These are phyloP conservation scores for Nymphalis c-album DNA, from an alignment of 2,888 invertebrate species.

Conservation along the genomic window DNA sequence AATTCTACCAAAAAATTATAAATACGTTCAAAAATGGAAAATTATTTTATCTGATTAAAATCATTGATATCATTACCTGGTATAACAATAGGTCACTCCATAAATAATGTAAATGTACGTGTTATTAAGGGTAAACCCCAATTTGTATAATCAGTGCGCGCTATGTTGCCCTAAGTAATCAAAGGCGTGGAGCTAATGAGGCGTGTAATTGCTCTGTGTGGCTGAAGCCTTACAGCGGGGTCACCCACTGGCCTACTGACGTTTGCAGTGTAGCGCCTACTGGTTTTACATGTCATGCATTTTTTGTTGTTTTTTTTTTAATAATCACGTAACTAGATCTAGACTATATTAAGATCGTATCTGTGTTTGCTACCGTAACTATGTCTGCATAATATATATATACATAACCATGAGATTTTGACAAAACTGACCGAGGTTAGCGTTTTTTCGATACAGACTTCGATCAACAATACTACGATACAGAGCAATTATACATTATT, in stretches of 20 bases:
- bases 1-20: background rate
- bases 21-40: background rate
- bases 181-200: slow-evolving; percentile 48
- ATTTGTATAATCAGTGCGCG: slow-evolving; percentile 21
- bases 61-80: too few species aligned
- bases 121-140: background rate
- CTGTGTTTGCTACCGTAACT: too few species aligned
- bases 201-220: slow-evolving; percentile 55
- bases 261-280: background rate
- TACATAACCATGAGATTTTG: too few species aligned
- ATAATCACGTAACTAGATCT: background rate
- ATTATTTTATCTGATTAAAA: too few species aligned
- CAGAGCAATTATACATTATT: too few species aligned
- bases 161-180: slow-evolving; percentile 7
- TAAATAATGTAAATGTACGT: too few species aligned
- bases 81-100: background rate
- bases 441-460: too few species aligned
- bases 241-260: slow-evolving; percentile 68
- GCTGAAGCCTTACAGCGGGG: slow-evolving; percentile 58
- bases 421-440: too few species aligned
- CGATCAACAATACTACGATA: too few species aligned
- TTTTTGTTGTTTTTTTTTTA: background rate
- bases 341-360: too few species aligned
- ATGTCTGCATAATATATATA: too few species aligned
- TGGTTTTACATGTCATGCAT: slow-evolving; percentile 10